Evolutionary conservation across 2,888 invertebrate genomes (phyloP).

Genomic region (Sphinx pinastri): DNA sequence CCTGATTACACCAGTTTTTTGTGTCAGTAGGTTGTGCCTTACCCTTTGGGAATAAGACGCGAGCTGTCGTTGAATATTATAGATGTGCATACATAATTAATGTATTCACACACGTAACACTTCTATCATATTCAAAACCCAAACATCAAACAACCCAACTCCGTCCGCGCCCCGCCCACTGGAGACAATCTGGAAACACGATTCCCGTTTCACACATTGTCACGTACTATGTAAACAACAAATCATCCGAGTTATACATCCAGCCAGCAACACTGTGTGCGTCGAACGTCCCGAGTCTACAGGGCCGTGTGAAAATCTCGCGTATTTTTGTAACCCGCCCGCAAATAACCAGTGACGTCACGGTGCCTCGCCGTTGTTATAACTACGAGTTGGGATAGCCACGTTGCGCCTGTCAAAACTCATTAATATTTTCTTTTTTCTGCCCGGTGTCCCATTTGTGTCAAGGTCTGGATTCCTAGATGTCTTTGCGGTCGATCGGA

Average conservation of each 20-base stretch:
- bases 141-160: not conserved
- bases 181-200: conserved; percentile 12
- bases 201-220: conserved; percentile 16
- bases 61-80: too few relatives aligned
- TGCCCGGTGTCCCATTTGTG: not conserved
- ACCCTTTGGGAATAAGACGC: too few relatives aligned
- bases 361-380: conserved; percentile 45
- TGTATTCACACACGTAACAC: too few relatives aligned
- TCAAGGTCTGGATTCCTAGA: not conserved
- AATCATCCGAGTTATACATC: conserved; percentile 6
- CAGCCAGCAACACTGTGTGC: not conserved
- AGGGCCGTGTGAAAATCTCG: conserved; percentile 45
- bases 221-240: conserved; percentile 20
- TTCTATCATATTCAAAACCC: not conserved
- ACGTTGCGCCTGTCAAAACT: conserved; percentile 24
- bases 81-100: too few relatives aligned
- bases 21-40: too few relatives aligned
- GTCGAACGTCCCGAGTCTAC: conserved; percentile 27
- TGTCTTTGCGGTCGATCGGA: too few relatives aligned
- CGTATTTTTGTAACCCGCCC: conserved; percentile 58
- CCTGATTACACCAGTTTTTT: too few relatives aligned
- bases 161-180: not conserved
- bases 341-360: conserved; percentile 58
- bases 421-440: conserved; percentile 8
- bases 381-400: conserved; percentile 41